phyloP scores from a whole-genome alignment of 2,113 vertebrate species.

The Desmodus rotundus region DNA sequence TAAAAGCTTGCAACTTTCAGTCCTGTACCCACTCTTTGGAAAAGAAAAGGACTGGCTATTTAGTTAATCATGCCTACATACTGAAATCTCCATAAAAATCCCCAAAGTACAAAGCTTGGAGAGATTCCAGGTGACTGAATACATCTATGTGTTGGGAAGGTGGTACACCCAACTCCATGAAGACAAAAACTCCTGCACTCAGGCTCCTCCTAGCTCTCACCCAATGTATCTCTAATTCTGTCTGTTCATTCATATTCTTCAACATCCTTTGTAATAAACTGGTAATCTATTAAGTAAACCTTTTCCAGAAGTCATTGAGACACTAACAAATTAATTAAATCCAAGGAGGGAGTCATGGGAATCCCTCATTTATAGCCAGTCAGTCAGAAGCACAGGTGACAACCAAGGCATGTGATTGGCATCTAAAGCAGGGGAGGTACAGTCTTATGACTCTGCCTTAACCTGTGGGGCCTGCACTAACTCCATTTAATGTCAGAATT shows the following conservation, averaged over 20 bases:
- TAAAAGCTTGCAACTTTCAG: not conserved
- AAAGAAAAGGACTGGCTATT: not conserved
- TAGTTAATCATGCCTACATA: not conserved
- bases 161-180: not conserved
- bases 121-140: not conserved
- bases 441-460: not conserved
- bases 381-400: not conserved
- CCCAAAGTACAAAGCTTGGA: not conserved
- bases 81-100: not conserved
- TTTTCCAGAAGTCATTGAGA: not conserved
- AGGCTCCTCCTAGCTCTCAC: not conserved
- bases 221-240: not conserved
- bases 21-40: not conserved
- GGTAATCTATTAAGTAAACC: not conserved
- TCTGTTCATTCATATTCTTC: not conserved
- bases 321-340: not conserved
- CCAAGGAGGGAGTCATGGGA: not conserved
- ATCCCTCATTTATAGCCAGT: not conserved
- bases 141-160: not conserved
- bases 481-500: not conserved
- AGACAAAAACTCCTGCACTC: not conserved
- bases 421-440: not conserved
- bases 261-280: not conserved
- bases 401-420: not conserved
- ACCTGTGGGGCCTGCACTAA: not conserved